Conservation (phyloP, 1,140 invertebrate species). For the Saccostrea cuccullata region DNA sequence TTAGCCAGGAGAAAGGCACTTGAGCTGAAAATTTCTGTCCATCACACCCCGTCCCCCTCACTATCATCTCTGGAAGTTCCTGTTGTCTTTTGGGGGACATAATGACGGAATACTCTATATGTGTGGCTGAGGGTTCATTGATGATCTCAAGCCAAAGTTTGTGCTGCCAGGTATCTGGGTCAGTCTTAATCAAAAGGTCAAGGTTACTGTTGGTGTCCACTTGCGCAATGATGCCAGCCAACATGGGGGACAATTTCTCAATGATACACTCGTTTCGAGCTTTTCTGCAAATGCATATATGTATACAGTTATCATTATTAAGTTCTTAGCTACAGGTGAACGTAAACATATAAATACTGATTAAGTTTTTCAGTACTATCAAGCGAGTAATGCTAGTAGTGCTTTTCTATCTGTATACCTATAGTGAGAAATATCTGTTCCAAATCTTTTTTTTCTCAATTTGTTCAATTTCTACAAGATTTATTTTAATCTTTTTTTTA, state of each 20-base stretch:
- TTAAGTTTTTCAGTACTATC: too few relatives aligned
- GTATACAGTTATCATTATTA: too few relatives aligned
- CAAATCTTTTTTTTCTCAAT: too few relatives aligned
- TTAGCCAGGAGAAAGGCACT: constrained; percentile 70
- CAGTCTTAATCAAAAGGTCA: constrained; percentile 57
- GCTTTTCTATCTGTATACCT: too few relatives aligned
- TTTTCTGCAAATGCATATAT: background rate
- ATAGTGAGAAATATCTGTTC: too few relatives aligned
- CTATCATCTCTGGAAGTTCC: constrained; percentile 60
- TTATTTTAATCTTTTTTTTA: background rate
- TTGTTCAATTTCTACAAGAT: too few relatives aligned
- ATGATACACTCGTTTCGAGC: background rate
- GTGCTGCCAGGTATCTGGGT: constrained; percentile 46
- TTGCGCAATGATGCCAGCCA: constrained; percentile 67
- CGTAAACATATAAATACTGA: too few relatives aligned
- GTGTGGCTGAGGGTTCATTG: constrained; percentile 37
- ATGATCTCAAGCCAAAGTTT: constrained; percentile 60
- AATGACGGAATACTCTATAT: constrained; percentile 56
- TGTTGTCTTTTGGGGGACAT: constrained; percentile 50
- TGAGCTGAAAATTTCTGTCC: constrained; percentile 47
- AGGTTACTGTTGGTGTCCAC: constrained; percentile 69
- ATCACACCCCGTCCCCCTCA: constrained; percentile 50
- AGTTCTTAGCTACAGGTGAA: too few relatives aligned
- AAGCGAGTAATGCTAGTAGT: too few relatives aligned
- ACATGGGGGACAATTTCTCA: constrained; percentile 57